Base-by-base conservation (phyloP, 2,797 vertebrate species). In the Psittacula echo region DNA sequence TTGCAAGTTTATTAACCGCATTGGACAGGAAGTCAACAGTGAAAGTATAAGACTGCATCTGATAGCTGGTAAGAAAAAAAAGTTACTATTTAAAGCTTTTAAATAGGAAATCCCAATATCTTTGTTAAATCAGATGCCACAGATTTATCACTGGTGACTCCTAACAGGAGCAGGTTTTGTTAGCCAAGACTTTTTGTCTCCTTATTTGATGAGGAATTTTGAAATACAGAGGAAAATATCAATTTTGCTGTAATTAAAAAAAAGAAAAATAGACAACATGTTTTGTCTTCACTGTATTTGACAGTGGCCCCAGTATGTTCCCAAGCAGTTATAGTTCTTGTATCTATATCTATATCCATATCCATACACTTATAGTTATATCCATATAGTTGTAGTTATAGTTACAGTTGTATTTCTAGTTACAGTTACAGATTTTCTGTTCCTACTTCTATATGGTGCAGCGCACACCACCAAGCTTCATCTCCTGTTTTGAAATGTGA, bases 1-100 rank as follows among this genome's bases (percentile, higher is more conserved):
- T 24, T 98, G 97, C 82, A 91, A 23, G 45, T 97, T 98, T 79
- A 62, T 37, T 19, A 98, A 98, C 32, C 9, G 0, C 9, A 61
- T 96, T 2, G 41, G 50, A 30, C 53, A 56, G 11, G 29, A 53
- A 11, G 97, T 98, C 34, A 11, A 3, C 42, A 98, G 98, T 74
- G 30, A 47, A 4, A 13, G 11, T 2, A 96, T 98, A 77, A 96
- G 1, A 12, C 89, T 98, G 37, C 19, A 24, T 2, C 12, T 96
- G 66, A 29, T 95, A 83, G 7, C 75, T 66, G 96, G 98, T 98
- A 96, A 98, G 97, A 78, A 42, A 29, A 61, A 58, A 22, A 80
- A 56, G 10, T 61, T 34, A 9, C 10, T 53, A 9, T 79, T 85
- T 85, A 32, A 42, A 61, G 13, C 15, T 78, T 29, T 50, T 61